Evolutionary conservation across 2,797 vertebrate species (phyloP).

Genomic region (Distichodus sexfasciatus): DNA sequence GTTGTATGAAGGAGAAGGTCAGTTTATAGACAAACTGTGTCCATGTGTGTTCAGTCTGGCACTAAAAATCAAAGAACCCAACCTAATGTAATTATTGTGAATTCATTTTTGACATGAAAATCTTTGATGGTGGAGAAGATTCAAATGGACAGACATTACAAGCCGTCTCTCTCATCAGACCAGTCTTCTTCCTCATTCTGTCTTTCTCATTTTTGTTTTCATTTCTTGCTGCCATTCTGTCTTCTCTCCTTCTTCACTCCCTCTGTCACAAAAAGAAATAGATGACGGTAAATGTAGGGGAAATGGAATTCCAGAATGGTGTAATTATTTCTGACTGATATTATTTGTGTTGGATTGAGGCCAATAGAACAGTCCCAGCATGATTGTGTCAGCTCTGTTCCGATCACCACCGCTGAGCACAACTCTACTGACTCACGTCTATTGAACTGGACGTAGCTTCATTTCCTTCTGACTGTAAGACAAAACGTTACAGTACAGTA

Average conservation of each 20-base stretch:
- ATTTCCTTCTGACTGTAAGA: not conserved
- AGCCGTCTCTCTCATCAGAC: not conserved
- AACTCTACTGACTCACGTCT: not conserved
- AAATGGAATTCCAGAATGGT: constrained; percentile 16
- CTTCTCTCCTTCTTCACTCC: not conserved
- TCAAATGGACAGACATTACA: too few species aligned
- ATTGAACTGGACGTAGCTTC: not conserved
- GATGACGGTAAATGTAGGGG: not conserved
- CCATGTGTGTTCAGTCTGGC: constrained; percentile 37
- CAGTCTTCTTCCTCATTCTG: not conserved
- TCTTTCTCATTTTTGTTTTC: not conserved
- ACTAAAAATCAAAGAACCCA: constrained; percentile 45
- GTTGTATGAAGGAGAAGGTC: constrained; percentile 24
- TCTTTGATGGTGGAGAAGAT: too few species aligned
- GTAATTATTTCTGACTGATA: constrained; percentile 36
- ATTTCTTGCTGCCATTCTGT: not conserved
- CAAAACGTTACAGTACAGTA: not conserved
- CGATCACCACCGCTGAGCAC: too few species aligned
- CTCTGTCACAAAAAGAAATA: not conserved
- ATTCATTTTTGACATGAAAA: too few species aligned
- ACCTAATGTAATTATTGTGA: not conserved
- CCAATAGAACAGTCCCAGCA: not conserved
- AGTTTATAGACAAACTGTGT: not conserved
- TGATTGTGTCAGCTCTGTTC: not conserved
- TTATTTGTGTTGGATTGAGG: constrained; percentile 42